Evolutionary conservation across 2,113 vertebrate genomes (phyloP), one percentile per base, ranked within the genome.

Genomic region (Damaliscus lunatus): DNA sequence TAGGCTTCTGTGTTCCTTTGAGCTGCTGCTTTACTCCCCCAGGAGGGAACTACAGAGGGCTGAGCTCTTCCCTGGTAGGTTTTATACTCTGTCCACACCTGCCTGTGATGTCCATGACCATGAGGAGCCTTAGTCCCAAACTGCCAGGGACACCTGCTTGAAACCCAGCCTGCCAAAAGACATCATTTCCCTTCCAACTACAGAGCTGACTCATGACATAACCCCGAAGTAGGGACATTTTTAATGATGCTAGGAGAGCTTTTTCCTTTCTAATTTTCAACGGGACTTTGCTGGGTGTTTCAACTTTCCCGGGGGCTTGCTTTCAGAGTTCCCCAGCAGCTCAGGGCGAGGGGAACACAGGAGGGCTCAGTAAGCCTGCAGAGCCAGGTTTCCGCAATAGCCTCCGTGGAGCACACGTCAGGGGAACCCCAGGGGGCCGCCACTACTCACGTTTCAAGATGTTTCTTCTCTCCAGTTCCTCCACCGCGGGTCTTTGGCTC

Each of bases 391-490:
- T 23, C 92, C 10, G 85, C 10, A 4, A 36, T 53, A 2, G 57
- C 96, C 80, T 74, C 62, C 3, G 7, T 43, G 40, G 6, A 52
- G 90, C 23, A 85, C 86, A 82, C 3, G 46, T 13, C 19, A 31
- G 80, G 40, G 40, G n/a, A 88, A 33, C 52, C 84, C 16, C 89
- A 3, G 2, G 90, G 52, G 33, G 52, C 13, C 27, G 4, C 59
- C 59, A 93, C 43, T 98, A 99, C 99, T 99, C 97, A 99, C 99
- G 99, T 98, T 99, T 99, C 84, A 99, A 97, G 97, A 99, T 99
- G 98, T 99, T 99, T 57, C 99, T 99, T 98, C 99, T 99, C 99
- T 99, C 99, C 98, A 99, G 99, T 98, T 99, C 99, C 97, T 99
- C 99, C 98, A 99, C 99, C 2, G 99, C 99, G 7, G 99, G 99